Conservation (phyloP, 2,113 vertebrate genomes). For the Rutilus rutilus region DNA sequence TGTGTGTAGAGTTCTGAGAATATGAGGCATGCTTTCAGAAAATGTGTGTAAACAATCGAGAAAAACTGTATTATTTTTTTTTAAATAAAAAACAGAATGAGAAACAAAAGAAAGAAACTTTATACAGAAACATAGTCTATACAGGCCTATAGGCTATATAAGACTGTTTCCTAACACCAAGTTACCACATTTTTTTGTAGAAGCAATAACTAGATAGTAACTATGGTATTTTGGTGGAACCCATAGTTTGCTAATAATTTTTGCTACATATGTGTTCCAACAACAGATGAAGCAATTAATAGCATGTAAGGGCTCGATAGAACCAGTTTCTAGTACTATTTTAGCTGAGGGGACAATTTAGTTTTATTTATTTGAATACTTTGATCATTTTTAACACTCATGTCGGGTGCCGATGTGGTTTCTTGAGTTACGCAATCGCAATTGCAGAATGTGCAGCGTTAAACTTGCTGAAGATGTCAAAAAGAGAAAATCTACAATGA, state of each 20-base stretch:
- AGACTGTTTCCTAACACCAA: not conserved
- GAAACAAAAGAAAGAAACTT: not conserved
- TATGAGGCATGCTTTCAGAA: too few relatives aligned
- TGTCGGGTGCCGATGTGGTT: not conserved
- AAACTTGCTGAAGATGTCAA: not conserved
- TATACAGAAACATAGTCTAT: not conserved
- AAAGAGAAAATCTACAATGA: not conserved
- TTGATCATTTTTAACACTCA: not conserved
- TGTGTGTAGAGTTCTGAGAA: too few relatives aligned
- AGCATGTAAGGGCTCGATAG: not conserved
- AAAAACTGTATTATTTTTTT: too few relatives aligned
- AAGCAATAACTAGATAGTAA: not conserved
- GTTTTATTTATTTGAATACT: not conserved
- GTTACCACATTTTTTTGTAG: not conserved
- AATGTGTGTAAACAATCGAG: too few relatives aligned
- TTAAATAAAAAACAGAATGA: not conserved
- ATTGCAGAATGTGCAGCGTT: not conserved
- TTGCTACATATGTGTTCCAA: not conserved
- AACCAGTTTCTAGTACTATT: not conserved
- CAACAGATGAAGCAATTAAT: not conserved
- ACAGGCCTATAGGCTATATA: too few relatives aligned
- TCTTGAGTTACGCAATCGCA: conserved; percentile 16
- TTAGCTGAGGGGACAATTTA: not conserved
- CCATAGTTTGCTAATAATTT: not conserved
- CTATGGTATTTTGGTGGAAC: not conserved